phyloP scores from a whole-genome alignment of 2,113 vertebrate species.

The Hippocampus barbouri region DNA sequence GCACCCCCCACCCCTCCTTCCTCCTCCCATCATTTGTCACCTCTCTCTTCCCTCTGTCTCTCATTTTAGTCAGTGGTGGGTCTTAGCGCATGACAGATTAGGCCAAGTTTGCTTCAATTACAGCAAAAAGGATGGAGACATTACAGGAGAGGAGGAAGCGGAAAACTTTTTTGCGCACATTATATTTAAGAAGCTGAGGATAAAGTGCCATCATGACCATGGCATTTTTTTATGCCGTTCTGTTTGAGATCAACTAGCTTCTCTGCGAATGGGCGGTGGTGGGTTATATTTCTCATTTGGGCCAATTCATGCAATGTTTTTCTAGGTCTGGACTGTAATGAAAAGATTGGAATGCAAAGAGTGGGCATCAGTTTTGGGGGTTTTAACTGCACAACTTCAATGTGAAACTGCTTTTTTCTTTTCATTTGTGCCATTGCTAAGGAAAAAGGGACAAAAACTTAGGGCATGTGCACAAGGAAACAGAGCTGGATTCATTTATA shows the following conservation, averaged over 20 bases:
- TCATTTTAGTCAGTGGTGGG: conserved; percentile 74
- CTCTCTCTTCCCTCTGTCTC: conserved; percentile 51
- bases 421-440: conserved; percentile 8
- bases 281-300: conserved; percentile 44
- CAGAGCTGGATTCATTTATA: too few relatives aligned
- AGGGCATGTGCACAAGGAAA: too few relatives aligned
- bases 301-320: conserved; percentile 55
- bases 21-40: conserved; percentile 50
- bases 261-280: conserved; percentile 9
- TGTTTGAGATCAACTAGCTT: conserved; percentile 52
- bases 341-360: conserved; percentile 39
- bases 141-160: conserved; percentile 61
- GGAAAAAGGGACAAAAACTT: conserved; percentile 23
- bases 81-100: conserved; percentile 77
- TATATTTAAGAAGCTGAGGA: conserved; percentile 88
- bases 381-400: conserved; percentile 22
- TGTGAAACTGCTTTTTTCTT: conserved; percentile 35
- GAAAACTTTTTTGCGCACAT: conserved; percentile 77
- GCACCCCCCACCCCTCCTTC: conserved; percentile 42
- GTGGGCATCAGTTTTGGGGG: conserved; percentile 29
- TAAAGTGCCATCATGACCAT: conserved; percentile 59
- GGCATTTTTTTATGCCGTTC: conserved; percentile 47
- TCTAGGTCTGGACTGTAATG: conserved; percentile 52
- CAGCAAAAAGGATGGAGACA: conserved; percentile 69
- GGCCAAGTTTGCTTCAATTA: conserved; percentile 79